phyloP scores from a whole-genome alignment of 2,113 vertebrate genomes.

The Scomber japonicus region DNA sequence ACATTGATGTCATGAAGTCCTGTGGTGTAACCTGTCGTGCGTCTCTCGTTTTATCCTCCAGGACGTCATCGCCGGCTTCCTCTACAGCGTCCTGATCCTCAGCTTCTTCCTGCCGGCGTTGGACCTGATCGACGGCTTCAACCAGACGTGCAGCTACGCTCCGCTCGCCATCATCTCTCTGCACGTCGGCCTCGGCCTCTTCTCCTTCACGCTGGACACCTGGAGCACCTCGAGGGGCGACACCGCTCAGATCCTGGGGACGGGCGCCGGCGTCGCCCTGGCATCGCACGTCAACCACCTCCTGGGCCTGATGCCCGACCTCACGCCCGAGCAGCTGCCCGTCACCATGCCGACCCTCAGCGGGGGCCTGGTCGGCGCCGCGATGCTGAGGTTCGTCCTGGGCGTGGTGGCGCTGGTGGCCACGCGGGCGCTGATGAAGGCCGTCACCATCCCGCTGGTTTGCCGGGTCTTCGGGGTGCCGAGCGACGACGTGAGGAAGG shows the following conservation, averaged over 20 bases:
- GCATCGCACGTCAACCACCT: slow-evolving; percentile 88
- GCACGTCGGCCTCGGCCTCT: slow-evolving; percentile 91
- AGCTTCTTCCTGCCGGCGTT: slow-evolving; percentile 89
- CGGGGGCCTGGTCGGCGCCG: slow-evolving; percentile 80
- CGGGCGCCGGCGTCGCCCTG: slow-evolving; percentile 93
- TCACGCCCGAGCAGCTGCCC: slow-evolving; percentile 83
- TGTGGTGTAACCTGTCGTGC: background rate
- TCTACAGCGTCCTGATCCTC: slow-evolving; percentile 92
- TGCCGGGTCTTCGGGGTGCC: slow-evolving; percentile 87
- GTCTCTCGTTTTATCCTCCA: slow-evolving; percentile 66
- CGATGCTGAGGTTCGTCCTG: slow-evolving; percentile 84
- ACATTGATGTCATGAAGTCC: background rate
- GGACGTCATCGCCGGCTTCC: slow-evolving; percentile 93
- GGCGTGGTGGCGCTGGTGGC: slow-evolving; percentile 89
- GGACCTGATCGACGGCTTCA: slow-evolving; percentile 92
- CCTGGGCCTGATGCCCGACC: slow-evolving; percentile 88
- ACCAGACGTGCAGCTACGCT: slow-evolving; percentile 88
- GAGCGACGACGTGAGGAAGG: slow-evolving; percentile 84
- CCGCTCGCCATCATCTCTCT: slow-evolving; percentile 91
- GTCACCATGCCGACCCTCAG: slow-evolving; percentile 81
- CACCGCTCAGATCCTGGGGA: slow-evolving; percentile 95
- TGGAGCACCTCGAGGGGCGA: slow-evolving; percentile 98
- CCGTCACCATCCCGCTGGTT: slow-evolving; percentile 90
- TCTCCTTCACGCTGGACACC: slow-evolving; percentile 96
- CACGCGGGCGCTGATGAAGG: slow-evolving; percentile 90